phyloP scores from a whole-genome alignment of 2,888 invertebrate species.

The Sthenelais limicola region DNA sequence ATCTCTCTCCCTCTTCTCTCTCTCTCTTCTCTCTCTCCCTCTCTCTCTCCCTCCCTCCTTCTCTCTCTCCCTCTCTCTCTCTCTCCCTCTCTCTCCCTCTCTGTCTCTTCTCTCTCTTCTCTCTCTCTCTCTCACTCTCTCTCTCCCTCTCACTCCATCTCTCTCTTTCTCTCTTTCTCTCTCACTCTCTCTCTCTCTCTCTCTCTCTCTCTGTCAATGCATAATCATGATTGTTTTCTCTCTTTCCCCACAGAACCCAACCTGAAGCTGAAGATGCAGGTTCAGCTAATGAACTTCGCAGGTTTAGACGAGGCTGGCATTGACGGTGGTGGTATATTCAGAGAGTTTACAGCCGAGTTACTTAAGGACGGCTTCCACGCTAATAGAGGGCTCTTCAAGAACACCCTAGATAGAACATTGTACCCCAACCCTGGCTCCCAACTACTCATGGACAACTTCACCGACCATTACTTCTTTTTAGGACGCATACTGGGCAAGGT shows the following conservation, averaged over 20 bases:
- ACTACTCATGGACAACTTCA: slow-evolving; percentile 84
- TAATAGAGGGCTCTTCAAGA: slow-evolving; percentile 91
- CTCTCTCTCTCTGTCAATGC: too few relatives aligned
- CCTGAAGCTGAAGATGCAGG: slow-evolving; percentile 86
- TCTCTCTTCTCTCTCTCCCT: too few relatives aligned
- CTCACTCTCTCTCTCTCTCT: background rate
- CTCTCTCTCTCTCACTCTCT: too few relatives aligned
- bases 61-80: too few relatives aligned
- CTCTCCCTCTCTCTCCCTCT: too few relatives aligned
- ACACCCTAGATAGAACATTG: slow-evolving; percentile 91
- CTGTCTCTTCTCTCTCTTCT: too few relatives aligned
- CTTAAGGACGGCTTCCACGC: slow-evolving; percentile 96
- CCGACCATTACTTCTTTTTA: slow-evolving; percentile 93
- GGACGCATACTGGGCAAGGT: slow-evolving; percentile 95
- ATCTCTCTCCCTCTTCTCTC: too few relatives aligned
- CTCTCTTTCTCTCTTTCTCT: too few relatives aligned
- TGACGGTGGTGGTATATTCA: slow-evolving; percentile 96
- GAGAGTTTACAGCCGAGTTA: slow-evolving; percentile 94
- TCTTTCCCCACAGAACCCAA: slow-evolving; percentile 81
- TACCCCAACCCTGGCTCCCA: slow-evolving; percentile 97
- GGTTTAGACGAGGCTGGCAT: slow-evolving; percentile 96
- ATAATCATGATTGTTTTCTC: background rate
- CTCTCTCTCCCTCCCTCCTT: too few relatives aligned
- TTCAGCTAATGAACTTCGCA: slow-evolving; percentile 90
- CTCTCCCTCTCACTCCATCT: too few relatives aligned